A percentile compares a stretch with the other conserved stretches of the same genome.
Conservation (phyloP, 2,888 invertebrate genomes). For the Pardosa pseudoannulata region DNA sequence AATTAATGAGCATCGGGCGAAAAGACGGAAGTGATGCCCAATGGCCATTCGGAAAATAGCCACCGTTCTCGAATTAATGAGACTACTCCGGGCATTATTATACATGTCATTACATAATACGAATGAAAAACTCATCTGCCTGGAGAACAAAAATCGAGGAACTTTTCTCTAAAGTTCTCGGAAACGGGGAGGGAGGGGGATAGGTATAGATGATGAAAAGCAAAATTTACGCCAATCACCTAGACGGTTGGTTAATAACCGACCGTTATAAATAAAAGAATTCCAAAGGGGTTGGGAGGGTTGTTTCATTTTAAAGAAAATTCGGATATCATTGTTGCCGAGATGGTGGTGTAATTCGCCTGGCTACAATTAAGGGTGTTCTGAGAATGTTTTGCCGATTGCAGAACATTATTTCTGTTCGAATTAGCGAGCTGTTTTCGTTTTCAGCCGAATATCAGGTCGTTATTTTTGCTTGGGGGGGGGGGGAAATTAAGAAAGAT, state of each 20-base stretch:
- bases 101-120: conserved; percentile 1
- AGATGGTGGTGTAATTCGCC: conserved; percentile 7
- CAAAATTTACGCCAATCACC: neutral
- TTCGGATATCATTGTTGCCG: neutral
- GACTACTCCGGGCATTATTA: neutral
- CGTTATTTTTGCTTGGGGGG: conserved; percentile 35
- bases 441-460: conserved; percentile 10
- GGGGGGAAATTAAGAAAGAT: conserved; percentile 31
- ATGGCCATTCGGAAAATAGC: conserved; percentile 28
- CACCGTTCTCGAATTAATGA: conserved; percentile 33
- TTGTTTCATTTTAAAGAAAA: conserved; percentile 44
- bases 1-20: conserved; percentile 59
- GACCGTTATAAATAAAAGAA: conserved; percentile 11
- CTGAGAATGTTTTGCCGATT: conserved; percentile 26
- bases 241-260: neutral
- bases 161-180: too few species aligned
- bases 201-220: too few species aligned
- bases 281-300: neutral
- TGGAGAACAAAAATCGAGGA: neutral
- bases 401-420: conserved; percentile 11
- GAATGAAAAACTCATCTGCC: conserved; percentile 33
- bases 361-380: conserved; percentile 41
- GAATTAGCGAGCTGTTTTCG: conserved; percentile 32
- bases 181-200: neutral
- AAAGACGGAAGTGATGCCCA: conserved; percentile 41